These are phyloP conservation scores for Xestoiulus laeticollis DNA, from an alignment of 2,888 invertebrate genomes.

Conservation along the genomic window DNA sequence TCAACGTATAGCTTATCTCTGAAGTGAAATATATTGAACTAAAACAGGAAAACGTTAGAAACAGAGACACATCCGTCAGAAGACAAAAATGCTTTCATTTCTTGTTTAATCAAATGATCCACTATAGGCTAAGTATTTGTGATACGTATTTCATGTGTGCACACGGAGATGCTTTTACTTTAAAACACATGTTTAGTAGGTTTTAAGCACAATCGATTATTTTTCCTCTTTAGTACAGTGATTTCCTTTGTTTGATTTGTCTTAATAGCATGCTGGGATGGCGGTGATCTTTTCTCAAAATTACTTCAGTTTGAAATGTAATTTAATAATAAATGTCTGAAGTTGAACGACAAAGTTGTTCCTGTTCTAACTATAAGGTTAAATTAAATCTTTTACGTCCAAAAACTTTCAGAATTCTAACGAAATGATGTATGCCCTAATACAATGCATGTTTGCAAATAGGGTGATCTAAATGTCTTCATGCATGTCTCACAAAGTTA, in stretches of 20 bases:
- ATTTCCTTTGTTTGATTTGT: neutral
- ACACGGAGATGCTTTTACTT: neutral
- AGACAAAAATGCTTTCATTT: slow-evolving; percentile 24
- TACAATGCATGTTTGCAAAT: too few relatives aligned
- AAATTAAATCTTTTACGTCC: too few relatives aligned
- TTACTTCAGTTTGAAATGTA: too few relatives aligned
- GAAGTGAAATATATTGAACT: neutral
- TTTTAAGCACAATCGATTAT: neutral
- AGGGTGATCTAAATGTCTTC: too few relatives aligned
- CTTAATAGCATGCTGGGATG: neutral
- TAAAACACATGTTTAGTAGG: neutral
- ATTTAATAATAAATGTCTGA: too few relatives aligned
- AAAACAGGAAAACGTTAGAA: neutral
- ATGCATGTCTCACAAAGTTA: neutral
- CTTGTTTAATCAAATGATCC: neutral
- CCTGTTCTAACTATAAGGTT: too few relatives aligned
- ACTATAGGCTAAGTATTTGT: neutral
- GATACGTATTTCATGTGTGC: neutral
- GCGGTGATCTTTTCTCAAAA: too few relatives aligned
- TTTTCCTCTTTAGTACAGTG: neutral
- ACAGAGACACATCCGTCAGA: neutral
- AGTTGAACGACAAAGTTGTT: too few relatives aligned
- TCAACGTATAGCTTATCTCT: too few relatives aligned
- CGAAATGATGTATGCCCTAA: too few relatives aligned
- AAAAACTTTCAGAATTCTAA: too few relatives aligned